phyloP scores from a whole-genome alignment of 2,113 vertebrate genomes.

The Petaurus breviceps region DNA sequence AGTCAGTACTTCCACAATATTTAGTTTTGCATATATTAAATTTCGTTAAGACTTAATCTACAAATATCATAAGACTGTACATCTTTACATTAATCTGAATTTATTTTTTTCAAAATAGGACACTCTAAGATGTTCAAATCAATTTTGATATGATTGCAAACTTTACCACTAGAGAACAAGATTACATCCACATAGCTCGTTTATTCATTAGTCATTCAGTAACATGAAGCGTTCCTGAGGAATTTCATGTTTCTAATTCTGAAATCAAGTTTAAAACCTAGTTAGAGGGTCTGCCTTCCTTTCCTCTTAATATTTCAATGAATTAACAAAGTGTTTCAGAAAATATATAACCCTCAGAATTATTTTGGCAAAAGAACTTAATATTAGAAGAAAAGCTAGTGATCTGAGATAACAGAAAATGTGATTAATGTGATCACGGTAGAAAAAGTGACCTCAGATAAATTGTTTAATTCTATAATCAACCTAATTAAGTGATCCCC shows the following conservation, averaged over 20 bases:
- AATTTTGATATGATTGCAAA: conserved; percentile 14
- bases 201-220: not conserved
- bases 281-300: not conserved
- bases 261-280: conserved; percentile 34
- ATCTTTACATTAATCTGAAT: not conserved
- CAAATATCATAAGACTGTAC: not conserved
- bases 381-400: not conserved
- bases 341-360: not conserved
- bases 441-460: not conserved
- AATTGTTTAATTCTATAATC: not conserved
- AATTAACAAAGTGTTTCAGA: not conserved
- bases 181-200: not conserved
- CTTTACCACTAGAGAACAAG: conserved; percentile 3
- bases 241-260: not conserved
- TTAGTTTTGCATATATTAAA: conserved; percentile 4
- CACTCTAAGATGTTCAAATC: conserved; percentile 28
- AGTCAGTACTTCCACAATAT: conserved; percentile 1
- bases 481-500: not conserved
- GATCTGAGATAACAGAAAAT: not conserved
- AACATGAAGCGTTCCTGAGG: not conserved
- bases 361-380: not conserved
- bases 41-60: not conserved
- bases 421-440: not conserved
- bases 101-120: conserved; percentile 29
- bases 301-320: not conserved